Conservation (phyloP, 2,888 invertebrate species). For the Clostera curtula region DNA sequence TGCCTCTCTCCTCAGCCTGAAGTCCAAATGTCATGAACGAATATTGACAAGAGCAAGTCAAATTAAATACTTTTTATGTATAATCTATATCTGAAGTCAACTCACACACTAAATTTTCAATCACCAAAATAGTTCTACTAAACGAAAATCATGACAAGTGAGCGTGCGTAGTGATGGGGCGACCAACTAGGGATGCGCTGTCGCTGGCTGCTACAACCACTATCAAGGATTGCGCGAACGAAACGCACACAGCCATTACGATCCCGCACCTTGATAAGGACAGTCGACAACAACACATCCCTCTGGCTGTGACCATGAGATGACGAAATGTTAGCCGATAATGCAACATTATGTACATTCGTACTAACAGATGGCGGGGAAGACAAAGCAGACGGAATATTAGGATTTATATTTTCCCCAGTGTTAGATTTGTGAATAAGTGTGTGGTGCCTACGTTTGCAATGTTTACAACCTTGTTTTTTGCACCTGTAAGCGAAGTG, state of each 20-base stretch:
- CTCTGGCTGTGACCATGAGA: neutral
- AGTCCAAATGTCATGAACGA: no score
- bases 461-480: constrained; percentile 8
- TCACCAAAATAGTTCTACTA: no score
- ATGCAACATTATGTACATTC: neutral
- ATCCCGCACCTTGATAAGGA: constrained; percentile 9
- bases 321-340: constrained; percentile 2
- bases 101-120: no score
- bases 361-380: neutral
- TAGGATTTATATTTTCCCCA: no score
- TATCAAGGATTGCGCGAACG: constrained; percentile 9
- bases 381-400: neutral
- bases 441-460: constrained; percentile 7
- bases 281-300: constrained; percentile 9
- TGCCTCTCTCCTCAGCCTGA: no score
- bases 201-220: no score
- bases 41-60: no score
- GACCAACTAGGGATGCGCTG: no score
- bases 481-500: constrained; percentile 14
- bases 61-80: no score
- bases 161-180: no score
- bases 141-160: no score
- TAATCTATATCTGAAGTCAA: no score
- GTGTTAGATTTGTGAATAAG: constrained; percentile 9
- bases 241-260: constrained; percentile 4